phyloP scores from a whole-genome alignment of 2,113 vertebrate genomes.

The Nyctibius bracteatus region DNA sequence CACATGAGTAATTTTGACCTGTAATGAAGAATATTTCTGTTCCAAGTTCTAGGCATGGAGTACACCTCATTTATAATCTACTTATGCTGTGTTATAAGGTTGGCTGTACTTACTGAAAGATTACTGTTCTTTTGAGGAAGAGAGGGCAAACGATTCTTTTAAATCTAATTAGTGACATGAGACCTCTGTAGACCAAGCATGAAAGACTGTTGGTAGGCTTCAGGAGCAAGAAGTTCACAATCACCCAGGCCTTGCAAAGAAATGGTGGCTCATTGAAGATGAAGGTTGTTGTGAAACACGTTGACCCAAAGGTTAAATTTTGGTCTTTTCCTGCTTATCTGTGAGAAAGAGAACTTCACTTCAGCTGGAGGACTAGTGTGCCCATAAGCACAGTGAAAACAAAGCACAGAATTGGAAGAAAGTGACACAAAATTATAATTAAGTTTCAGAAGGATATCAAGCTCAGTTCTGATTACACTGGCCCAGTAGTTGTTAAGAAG shows the following conservation, averaged over 20 bases:
- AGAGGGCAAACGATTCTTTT: not conserved
- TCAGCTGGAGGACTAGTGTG: not conserved
- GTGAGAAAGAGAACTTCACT: not conserved
- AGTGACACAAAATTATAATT: not conserved
- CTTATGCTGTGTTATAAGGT: not conserved
- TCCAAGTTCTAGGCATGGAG: not conserved
- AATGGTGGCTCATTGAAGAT: not conserved
- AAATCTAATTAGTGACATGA: not conserved
- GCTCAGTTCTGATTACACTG: not conserved
- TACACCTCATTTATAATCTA: not conserved
- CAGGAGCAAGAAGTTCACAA: not conserved
- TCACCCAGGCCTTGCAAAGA: not conserved
- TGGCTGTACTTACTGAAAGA: not conserved
- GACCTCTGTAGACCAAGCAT: not conserved
- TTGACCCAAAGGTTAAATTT: not conserved
- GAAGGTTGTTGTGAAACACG: not conserved
- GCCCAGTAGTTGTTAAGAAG: not conserved
- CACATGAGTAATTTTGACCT: not conserved
- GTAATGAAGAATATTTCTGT: not conserved
- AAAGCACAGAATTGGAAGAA: not conserved
- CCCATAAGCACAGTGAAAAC: not conserved
- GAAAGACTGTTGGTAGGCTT: not conserved
- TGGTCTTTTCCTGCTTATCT: not conserved
- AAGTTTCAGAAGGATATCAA: not conserved
- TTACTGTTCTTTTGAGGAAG: not conserved